Percentiles rank a stretch among this genome's conserved stretches.
phyloP scores from a whole-genome alignment of 2,113 vertebrate genomes.

The Dromaius novaehollandiae region DNA sequence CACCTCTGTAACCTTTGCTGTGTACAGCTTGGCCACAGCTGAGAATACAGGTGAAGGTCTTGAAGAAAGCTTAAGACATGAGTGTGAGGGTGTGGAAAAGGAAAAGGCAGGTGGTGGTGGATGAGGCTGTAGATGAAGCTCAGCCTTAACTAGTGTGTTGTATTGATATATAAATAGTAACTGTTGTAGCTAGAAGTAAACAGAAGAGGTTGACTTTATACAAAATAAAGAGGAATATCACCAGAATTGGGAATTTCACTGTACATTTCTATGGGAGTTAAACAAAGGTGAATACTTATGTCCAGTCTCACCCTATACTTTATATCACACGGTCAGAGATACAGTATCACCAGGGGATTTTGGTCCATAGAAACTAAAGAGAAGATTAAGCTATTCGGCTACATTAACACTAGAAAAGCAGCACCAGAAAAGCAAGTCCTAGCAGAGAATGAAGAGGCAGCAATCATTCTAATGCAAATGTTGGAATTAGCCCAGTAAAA shows the following conservation, averaged over 20 bases:
- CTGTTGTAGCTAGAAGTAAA: neutral
- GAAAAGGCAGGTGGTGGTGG: neutral
- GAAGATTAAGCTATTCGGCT: neutral
- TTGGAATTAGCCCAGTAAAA: slow-evolving; percentile 26
- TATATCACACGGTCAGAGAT: neutral
- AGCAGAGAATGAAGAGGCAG: neutral
- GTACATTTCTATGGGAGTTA: neutral
- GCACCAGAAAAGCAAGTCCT: neutral
- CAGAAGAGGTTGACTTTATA: neutral
- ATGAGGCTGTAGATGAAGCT: neutral
- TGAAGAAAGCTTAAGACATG: neutral
- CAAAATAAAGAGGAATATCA: neutral
- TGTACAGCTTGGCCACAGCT: neutral
- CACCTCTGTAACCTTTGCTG: neutral
- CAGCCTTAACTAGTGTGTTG: neutral
- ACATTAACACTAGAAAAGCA: neutral
- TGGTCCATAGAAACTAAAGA: neutral
- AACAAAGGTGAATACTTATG: neutral
- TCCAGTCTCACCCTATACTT: neutral
- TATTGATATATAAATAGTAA: neutral
- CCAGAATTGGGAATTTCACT: neutral
- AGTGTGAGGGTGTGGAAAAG: neutral
- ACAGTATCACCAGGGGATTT: neutral
- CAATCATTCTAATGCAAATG: slow-evolving; percentile 8
- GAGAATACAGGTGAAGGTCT: neutral